Conservation (phyloP, 2,888 invertebrate genomes). For the Ormyrus rosae region DNA sequence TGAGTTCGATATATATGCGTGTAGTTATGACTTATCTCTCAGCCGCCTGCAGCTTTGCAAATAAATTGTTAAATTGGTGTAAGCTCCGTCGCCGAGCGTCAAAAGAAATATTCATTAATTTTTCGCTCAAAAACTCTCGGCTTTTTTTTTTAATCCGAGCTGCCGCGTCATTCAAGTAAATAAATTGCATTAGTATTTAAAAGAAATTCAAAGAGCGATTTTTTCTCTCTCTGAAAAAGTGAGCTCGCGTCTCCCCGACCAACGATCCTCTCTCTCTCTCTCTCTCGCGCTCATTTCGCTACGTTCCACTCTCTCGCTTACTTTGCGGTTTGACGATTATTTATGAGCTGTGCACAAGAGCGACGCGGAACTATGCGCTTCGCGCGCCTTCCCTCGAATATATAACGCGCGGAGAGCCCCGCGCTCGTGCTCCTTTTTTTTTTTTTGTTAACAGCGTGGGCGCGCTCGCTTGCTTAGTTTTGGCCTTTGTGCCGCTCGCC, state of each 20-base stretch:
- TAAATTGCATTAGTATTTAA: too few species aligned
- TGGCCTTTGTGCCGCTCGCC: not conserved
- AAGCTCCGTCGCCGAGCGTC: too few species aligned
- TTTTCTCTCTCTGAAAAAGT: not conserved
- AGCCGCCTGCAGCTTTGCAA: not conserved
- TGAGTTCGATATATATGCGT: not conserved
- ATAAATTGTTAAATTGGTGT: not conserved
- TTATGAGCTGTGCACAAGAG: slow-evolving; percentile 13
- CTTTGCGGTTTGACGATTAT: slow-evolving; percentile 39
- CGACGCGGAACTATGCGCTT: not conserved
- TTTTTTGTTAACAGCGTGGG: not conserved
- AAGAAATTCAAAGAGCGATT: too few species aligned
- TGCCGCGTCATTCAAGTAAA: too few species aligned
- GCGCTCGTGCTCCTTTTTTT: not conserved
- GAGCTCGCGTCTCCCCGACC: not conserved
- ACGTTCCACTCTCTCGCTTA: too few species aligned
- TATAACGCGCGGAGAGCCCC: too few species aligned
- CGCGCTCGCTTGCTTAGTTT: not conserved
- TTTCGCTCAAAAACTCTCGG: too few species aligned
- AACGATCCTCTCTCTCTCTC: slow-evolving; percentile 1
- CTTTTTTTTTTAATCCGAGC: too few species aligned
- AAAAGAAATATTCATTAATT: too few species aligned
- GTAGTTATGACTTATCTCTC: slow-evolving; percentile 32
- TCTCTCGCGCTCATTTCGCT: not conserved
- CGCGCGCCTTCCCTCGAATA: too few species aligned